Conservation (phyloP, 1,140 invertebrate genomes). For the Myzus persicae region DNA sequence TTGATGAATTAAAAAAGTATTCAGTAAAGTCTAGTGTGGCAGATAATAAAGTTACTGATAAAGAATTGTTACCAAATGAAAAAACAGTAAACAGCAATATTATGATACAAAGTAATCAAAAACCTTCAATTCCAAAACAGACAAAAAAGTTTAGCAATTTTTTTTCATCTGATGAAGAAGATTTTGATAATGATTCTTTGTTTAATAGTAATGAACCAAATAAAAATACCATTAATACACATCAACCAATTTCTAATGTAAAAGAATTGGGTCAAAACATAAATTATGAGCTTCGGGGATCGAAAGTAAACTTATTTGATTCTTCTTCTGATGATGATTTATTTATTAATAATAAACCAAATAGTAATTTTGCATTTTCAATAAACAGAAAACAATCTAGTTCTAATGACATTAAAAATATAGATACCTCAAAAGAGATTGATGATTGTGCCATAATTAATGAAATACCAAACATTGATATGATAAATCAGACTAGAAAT, state of each 20-base stretch:
- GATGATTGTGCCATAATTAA: neutral
- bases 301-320: constrained; percentile 27
- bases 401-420: constrained; percentile 2
- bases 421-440: neutral
- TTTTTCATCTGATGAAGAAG: constrained; percentile 54
- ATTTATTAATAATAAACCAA: constrained; percentile 37
- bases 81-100: neutral
- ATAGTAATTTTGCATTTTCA: neutral
- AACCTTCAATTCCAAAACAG: neutral
- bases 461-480: neutral
- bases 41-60: neutral
- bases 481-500: neutral
- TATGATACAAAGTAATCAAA: neutral
- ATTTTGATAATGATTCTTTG: neutral
- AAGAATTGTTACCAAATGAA: neutral
- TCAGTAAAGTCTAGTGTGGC: neutral
- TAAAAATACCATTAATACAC: neutral
- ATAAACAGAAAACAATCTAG: neutral
- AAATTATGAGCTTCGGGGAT: neutral
- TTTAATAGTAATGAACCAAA: neutral
- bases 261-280: neutral
- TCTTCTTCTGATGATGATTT: constrained; percentile 56
- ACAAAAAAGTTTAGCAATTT: constrained; percentile 27
- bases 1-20: neutral
- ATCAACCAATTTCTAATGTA: neutral